Base-by-base conservation (phyloP, 2,888 invertebrate species). In the Alsophila aescularia region DNA sequence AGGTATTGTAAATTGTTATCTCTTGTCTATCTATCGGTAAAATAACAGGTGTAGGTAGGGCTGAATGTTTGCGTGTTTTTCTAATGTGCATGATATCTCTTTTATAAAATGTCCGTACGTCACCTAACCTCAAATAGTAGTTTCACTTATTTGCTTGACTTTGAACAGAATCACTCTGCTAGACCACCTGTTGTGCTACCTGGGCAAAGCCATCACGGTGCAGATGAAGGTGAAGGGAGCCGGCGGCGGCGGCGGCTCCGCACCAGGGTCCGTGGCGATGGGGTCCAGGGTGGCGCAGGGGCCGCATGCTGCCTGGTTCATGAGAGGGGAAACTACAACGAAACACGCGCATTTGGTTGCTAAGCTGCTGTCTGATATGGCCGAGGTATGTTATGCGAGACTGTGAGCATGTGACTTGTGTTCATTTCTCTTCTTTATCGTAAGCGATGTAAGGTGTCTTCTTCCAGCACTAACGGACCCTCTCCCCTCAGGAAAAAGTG, bases 311-410 rank as follows among this genome's bases (percentile, higher is more conserved):
- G 62, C 79, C n/a, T 98, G 98, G 98, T 98, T 97, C 94, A 92
- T 98, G 74, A 93, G 96, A 56, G 98, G 98, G 0, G 93, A 94
- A 50, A 96, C 97, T 64, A 94, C 96, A 10, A 94, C 95, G 63
- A 96, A 97, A 77, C 94, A 98, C 58, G 97, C 98, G 0, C 96
- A 97, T 79, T 95, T 96, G 43, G 97, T 98, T 37, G 96, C 98
- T 35, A 94, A 94, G 50, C 93, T 99, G 5, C 93, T 99, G 13
- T 95, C 96, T 60, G 98, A 99, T 75, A 97, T 99, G 96, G 96
- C 97, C 14, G 95, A 96, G 77, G 98, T 98, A 91, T 92, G 93
- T 34, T 13, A n/a, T 8, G 8, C 12, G 10, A 10, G 2, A 29
- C 29, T 3, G 10, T n/a, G n/a, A n/a, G n/a, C n/a, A n/a, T n/a